Percentiles rank a stretch among this genome's conserved stretches.
phyloP scores from a whole-genome alignment of 2,797 vertebrate genomes.

The Sebastes cheni region DNA sequence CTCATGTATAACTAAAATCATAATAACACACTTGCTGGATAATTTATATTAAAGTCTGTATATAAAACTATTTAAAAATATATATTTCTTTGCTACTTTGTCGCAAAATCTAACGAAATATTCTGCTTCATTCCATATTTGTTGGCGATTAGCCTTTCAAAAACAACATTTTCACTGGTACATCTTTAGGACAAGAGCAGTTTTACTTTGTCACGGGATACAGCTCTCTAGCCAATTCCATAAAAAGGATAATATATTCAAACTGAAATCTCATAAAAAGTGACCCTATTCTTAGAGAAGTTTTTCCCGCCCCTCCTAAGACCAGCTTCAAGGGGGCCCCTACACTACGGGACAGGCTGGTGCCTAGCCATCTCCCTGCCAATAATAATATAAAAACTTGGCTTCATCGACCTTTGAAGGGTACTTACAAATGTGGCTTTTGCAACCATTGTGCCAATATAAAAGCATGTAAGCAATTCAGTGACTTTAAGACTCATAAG shows the following conservation, averaged over 20 bases:
- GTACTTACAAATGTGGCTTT: too few species aligned
- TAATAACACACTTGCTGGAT: too few species aligned
- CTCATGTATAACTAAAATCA: too few species aligned
- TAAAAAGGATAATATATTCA: not conserved
- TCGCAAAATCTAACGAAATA: too few species aligned
- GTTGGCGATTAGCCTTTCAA: rapidly evolving
- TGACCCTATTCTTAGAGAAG: rapidly evolving
- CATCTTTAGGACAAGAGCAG: too few species aligned
- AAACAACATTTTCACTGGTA: rapidly evolving
- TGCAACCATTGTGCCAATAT: too few species aligned
- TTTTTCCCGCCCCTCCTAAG: not conserved
- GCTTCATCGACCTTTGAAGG: not conserved
- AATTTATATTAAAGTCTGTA: too few species aligned
- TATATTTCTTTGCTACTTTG: too few species aligned
- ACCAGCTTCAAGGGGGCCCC: not conserved
- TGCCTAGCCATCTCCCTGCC: not conserved
- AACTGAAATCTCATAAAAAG: not conserved
- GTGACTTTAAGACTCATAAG: not conserved
- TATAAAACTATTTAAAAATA: too few species aligned
- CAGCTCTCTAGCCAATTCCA: not conserved
- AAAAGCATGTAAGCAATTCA: too few species aligned
- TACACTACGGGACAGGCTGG: not conserved
- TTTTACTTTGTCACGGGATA: too few species aligned
- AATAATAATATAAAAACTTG: not conserved
- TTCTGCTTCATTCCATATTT: too few species aligned